phyloP scores from a whole-genome alignment of 2,113 vertebrate species.

The Paratilapia polleni region DNA sequence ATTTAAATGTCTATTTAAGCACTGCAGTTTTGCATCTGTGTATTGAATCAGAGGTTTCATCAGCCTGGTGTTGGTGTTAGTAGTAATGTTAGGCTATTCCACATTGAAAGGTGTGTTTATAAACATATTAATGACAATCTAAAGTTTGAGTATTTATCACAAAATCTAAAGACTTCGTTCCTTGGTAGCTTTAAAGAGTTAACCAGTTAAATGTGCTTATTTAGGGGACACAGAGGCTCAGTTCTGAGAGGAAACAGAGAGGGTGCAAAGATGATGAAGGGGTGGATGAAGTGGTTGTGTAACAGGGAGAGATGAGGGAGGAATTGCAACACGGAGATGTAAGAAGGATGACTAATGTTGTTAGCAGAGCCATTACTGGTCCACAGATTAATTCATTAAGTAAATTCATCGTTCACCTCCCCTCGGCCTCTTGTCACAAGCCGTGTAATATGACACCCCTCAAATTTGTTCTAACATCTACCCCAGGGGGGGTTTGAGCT shows the following conservation, averaged over 20 bases:
- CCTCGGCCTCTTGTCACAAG: constrained; percentile 76
- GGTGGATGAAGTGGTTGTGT: constrained; percentile 21
- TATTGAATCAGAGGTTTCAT: constrained; percentile 57
- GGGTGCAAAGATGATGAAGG: not conserved
- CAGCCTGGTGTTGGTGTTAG: constrained; percentile 33
- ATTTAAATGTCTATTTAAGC: constrained; percentile 79
- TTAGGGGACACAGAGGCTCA: not conserved
- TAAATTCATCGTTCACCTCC: constrained; percentile 75
- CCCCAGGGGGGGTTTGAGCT: constrained; percentile 65
- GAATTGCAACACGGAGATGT: constrained; percentile 50
- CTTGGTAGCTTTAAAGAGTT: not conserved
- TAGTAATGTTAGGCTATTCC: constrained; percentile 33
- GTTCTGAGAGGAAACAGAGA: not conserved
- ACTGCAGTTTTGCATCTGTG: constrained; percentile 68
- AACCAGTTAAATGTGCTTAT: not conserved
- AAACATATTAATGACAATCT: constrained; percentile 17
- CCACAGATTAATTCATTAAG: constrained; percentile 83
- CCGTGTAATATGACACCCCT: constrained; percentile 84
- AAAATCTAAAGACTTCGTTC: not conserved
- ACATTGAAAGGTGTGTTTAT: constrained; percentile 15
- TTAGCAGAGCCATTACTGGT: constrained; percentile 77
- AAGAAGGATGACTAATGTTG: constrained; percentile 76
- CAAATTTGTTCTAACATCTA: constrained; percentile 85
- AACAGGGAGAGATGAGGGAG: constrained; percentile 27
- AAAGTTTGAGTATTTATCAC: not conserved